Evolutionary conservation across 2,113 vertebrate genomes (phyloP), one percentile per base, ranked within the genome.

Genomic region (Pedetes capensis): DNA sequence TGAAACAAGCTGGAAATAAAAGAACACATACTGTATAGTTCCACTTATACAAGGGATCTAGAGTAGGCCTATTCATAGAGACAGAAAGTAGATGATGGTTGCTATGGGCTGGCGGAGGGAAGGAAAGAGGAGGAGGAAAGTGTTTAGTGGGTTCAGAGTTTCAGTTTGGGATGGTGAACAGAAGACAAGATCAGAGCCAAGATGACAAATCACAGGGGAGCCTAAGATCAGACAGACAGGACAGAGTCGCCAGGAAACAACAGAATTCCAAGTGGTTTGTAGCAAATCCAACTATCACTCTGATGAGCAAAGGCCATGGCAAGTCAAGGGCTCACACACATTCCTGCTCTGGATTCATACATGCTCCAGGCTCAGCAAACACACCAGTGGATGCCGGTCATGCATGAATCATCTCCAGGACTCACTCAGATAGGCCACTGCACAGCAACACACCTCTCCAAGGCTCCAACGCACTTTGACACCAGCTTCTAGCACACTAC

Each of bases 401-500:
- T 12, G 79, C 53, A 22, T 13, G 6, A 57, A 42, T 66, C 76
- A 55, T 68, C 32, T 64, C 90, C 8, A 42, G 29, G 74, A 89
- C 49, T 66, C 37, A 34, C 63, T 86, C 61, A 61, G 8, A 51
- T 22, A 29, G 37, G 44, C 25, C 51, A 74, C 66, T 20, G 47
- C 51, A 86, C 44, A 89, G 80, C 69, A 49, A 22, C 47, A 10
- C 20, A 27, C 59, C 53, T 78, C 32, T 32, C 51, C n/a, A 63
- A 59, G 39, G 34, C 23, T 27, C 66, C 32, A 23, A 11, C 1
- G 34, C 22, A 32, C 10, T 66, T 49, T 13, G 66, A 47, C 44
- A 37, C 37, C 7, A 29, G 29, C 53, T 64, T 4, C 8, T 0
- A 29, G 63, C 5, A 32, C 4, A 3, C 5, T 12, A 25, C 0